Evolutionary conservation across 1,140 invertebrate species (phyloP), one percentile per base, ranked within the genome.

Genomic region (Drosophila sproati): DNA sequence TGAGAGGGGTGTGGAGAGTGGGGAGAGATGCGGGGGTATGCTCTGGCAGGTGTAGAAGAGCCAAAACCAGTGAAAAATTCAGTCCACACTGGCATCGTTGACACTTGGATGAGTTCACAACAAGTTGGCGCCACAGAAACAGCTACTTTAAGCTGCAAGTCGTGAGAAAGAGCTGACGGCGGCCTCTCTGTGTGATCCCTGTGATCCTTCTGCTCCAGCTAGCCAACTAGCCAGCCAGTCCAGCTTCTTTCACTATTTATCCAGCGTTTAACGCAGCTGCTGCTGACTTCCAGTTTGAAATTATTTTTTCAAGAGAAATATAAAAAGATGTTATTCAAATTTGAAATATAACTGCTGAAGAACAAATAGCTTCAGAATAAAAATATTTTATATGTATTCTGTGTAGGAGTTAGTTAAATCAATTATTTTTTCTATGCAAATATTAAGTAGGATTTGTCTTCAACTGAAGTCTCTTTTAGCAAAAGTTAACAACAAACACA

Each of bases 101-200:
- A 64, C 73, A 75, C 59, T 75, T 75, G 50, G 55, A 47, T 61
- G 50, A 52, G 31, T 72, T 43, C 7, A 3, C 78, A 80, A 76
- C 69, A 55, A 51, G 68, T 41, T 73, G 71, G 62, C 63, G 62
- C 57, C 61, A 56, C 37, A 32, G 32, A 2, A 52, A 52, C 3
- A 52, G 8, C 50, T 37, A 55, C 28, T 20, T 20, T 20, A 8
- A 8, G 20, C 4, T 39, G 34, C 12, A 8, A 10, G 80, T 63
- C 82, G 82, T 86, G 82, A 87, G 82, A 86, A 86, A 66, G 67
- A 41, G 48, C 39, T 29, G 39, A 20, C 41, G 45, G 62, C 79
- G 71, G 68, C 54, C 48, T 12, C 55, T 31, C 47, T 28, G 34
- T 61, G 72, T 57, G 72, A 83, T 74, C 66, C 66, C 63, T 66